phyloP scores from a whole-genome alignment of 1,140 invertebrate species.

The Aphaenogaster floridana region DNA sequence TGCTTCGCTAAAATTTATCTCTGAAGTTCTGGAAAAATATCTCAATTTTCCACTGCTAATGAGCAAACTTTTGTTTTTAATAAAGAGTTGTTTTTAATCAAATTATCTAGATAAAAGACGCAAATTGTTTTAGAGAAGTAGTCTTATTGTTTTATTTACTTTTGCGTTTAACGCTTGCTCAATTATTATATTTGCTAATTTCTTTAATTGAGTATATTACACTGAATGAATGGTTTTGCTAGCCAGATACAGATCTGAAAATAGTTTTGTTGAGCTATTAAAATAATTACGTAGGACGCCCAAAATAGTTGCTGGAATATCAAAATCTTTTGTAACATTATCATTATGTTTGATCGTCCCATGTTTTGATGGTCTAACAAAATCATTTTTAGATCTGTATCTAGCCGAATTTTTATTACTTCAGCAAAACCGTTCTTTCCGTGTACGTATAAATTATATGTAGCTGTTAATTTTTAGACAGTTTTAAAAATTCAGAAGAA shows the following conservation, averaged over 20 bases:
- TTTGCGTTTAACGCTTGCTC: not conserved
- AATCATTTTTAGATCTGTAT: too few relatives aligned
- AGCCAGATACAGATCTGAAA: too few relatives aligned
- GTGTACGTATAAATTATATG: not conserved
- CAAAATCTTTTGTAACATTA: too few relatives aligned
- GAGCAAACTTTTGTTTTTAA: constrained; percentile 46
- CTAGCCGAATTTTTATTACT: too few relatives aligned
- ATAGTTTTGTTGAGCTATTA: too few relatives aligned
- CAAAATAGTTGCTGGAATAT: too few relatives aligned
- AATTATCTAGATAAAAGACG: not conserved
- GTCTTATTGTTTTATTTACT: not conserved
- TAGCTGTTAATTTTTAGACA: not conserved
- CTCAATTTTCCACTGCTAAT: constrained; percentile 28
- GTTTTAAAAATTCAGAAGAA: not conserved
- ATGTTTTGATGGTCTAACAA: too few relatives aligned
- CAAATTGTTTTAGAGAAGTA: not conserved
- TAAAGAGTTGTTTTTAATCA: constrained; percentile 18
- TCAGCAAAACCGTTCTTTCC: too few relatives aligned
- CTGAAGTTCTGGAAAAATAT: constrained; percentile 15
- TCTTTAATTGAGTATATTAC: not conserved
- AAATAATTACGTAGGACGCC: too few relatives aligned
- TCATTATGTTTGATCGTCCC: too few relatives aligned
- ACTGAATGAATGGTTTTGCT: too few relatives aligned
- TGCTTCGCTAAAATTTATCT: constrained; percentile 5
- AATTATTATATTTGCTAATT: not conserved